phyloP scores from a whole-genome alignment of 2,797 vertebrate genomes.

The Dendrocincla fuliginosa region DNA sequence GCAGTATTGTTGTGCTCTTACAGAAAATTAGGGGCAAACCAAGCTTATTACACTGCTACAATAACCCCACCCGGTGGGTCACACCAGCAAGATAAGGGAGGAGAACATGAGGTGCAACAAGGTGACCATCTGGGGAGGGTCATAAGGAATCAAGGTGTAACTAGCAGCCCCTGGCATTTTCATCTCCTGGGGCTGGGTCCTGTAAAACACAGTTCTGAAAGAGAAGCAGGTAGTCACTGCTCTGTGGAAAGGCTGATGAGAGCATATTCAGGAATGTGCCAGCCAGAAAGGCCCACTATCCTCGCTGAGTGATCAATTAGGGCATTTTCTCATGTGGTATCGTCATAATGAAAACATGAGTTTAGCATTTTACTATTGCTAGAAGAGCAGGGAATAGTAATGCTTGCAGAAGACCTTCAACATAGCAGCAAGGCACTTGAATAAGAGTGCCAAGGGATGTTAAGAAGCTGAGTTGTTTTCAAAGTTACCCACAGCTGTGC shows the following conservation, averaged over 20 bases:
- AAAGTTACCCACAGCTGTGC: neutral
- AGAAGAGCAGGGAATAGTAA: neutral
- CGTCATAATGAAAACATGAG: neutral
- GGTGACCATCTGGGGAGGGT: neutral
- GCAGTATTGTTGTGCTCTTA: neutral
- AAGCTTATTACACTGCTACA: neutral
- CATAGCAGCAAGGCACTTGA: neutral
- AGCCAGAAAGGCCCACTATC: neutral
- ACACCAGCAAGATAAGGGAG: neutral
- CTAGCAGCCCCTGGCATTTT: neutral
- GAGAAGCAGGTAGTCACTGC: neutral
- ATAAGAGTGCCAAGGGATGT: neutral
- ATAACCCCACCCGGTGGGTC: neutral
- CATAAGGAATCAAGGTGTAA: neutral
- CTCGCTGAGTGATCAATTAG: neutral
- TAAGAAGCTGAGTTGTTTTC: neutral
- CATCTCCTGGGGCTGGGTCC: neutral
- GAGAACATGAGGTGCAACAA: neutral
- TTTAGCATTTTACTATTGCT: neutral
- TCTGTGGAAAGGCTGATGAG: neutral
- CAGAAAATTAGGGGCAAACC: neutral
- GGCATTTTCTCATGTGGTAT: neutral
- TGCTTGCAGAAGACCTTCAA: neutral
- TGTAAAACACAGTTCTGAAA: neutral
- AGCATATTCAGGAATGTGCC: neutral